Evolutionary conservation across 2,113 vertebrate species (phyloP).

Genomic region (Eulacestoma nigropectus): DNA sequence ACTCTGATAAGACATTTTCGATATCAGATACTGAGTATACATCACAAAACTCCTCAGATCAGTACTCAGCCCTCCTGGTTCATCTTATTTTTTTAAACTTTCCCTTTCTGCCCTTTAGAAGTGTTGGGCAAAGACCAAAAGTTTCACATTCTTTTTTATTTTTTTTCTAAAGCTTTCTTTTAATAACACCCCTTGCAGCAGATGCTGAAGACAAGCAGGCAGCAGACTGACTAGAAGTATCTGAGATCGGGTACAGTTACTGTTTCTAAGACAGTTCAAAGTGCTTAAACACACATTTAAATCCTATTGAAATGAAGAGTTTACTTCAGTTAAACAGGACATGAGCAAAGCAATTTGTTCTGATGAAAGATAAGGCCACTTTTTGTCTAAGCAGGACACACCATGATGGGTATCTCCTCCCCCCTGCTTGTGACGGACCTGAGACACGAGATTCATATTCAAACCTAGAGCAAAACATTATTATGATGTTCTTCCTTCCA

Average conservation of each 20-base stretch:
- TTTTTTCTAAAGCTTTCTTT: neutral
- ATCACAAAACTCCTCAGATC: neutral
- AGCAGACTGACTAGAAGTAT: neutral
- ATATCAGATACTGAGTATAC: neutral
- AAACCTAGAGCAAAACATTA: neutral
- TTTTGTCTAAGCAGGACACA: neutral
- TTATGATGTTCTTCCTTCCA: neutral
- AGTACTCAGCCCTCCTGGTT: neutral
- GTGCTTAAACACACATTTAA: neutral
- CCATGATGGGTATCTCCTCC: rapidly evolving
- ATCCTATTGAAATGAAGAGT: neutral
- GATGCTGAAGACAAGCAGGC: neutral
- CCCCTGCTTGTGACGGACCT: rapidly evolving
- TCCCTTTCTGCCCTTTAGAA: neutral
- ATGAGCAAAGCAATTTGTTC: neutral
- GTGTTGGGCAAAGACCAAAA: neutral
- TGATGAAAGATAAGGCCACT: neutral
- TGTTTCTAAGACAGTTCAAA: neutral
- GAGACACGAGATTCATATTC: neutral
- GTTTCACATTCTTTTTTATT: neutral
- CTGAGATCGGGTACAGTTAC: neutral
- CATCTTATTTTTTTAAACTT: neutral
- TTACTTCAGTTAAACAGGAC: neutral
- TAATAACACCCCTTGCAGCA: neutral
- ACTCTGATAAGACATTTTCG: neutral